Conservation (phyloP, 1,140 invertebrate species). For the Tachypleus tridentatus region DNA sequence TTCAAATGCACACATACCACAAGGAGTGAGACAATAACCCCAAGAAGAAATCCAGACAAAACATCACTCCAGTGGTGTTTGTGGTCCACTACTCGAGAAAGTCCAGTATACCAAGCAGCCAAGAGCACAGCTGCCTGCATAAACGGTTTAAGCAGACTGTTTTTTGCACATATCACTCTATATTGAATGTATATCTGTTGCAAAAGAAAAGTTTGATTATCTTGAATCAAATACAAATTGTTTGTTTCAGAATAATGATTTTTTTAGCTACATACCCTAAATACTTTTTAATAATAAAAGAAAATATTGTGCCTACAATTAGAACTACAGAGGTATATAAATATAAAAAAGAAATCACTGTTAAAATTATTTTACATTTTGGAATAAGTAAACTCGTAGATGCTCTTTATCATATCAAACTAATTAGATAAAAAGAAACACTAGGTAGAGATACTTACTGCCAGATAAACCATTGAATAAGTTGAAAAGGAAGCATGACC, state of each 20-base stretch:
- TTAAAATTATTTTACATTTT: too few relatives aligned
- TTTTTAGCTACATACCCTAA: too few relatives aligned
- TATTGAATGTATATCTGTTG: slow-evolving; percentile 70
- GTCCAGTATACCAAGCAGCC: slow-evolving; percentile 12
- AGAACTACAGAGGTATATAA: too few relatives aligned
- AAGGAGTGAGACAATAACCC: slow-evolving; percentile 40
- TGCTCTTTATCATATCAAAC: too few relatives aligned
- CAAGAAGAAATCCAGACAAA: slow-evolving; percentile 37
- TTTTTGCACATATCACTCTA: slow-evolving; percentile 51
- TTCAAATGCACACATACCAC: slow-evolving; percentile 29
- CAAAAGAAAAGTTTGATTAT: background rate
- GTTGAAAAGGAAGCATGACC: slow-evolving; percentile 44
- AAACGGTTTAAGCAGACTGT: slow-evolving; percentile 47
- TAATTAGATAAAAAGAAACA: too few relatives aligned
- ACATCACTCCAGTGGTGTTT: slow-evolving; percentile 46
- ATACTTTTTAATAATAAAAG: too few relatives aligned
- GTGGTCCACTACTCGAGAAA: slow-evolving; percentile 39
- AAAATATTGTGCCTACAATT: too few relatives aligned
- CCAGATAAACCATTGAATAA: slow-evolving; percentile 38
- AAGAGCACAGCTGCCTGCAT: slow-evolving; percentile 13
- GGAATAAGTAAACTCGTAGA: too few relatives aligned
- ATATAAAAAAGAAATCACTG: too few relatives aligned
- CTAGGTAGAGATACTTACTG: slow-evolving; percentile 30
- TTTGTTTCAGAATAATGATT: too few relatives aligned
- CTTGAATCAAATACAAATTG: background rate